These are phyloP conservation scores for Danio choprae DNA, from an alignment of 2,797 vertebrate genomes.

Conservation along the genomic window DNA sequence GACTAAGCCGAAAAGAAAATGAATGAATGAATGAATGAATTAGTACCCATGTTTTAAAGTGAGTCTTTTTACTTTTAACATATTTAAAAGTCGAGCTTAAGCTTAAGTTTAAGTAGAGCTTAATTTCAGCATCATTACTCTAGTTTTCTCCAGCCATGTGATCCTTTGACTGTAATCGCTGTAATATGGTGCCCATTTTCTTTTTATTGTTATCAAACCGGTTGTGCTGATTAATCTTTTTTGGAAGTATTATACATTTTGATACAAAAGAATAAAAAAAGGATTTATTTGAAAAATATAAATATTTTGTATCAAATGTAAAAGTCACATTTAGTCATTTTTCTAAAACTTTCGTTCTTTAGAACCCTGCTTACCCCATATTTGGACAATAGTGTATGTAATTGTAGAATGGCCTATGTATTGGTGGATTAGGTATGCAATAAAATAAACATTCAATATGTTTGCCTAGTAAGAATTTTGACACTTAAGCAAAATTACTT, in stretches of 20 bases:
- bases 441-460: conserved; percentile 3
- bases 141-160: not conserved
- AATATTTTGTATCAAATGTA: not conserved
- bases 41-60: no score
- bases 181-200: not conserved
- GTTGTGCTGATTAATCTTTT: not conserved
- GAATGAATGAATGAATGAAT: no score
- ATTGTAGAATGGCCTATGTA: no score
- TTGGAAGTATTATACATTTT: not conserved
- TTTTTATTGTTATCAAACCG: not conserved
- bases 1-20: no score
- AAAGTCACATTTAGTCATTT: not conserved
- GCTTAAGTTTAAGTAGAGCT: not conserved
- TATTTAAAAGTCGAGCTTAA: no score
- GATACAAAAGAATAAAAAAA: not conserved
- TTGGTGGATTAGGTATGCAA: no score
- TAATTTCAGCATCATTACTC: not conserved
- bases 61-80: no score
- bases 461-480: not conserved
- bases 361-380: not conserved
- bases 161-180: not conserved
- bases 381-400: not conserved
- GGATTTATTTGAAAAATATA: not conserved
- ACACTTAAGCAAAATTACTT: not conserved
- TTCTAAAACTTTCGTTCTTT: no score